These are phyloP conservation scores for Poecilia gillii DNA, from an alignment of 2,797 vertebrate species.

Conservation along the genomic window DNA sequence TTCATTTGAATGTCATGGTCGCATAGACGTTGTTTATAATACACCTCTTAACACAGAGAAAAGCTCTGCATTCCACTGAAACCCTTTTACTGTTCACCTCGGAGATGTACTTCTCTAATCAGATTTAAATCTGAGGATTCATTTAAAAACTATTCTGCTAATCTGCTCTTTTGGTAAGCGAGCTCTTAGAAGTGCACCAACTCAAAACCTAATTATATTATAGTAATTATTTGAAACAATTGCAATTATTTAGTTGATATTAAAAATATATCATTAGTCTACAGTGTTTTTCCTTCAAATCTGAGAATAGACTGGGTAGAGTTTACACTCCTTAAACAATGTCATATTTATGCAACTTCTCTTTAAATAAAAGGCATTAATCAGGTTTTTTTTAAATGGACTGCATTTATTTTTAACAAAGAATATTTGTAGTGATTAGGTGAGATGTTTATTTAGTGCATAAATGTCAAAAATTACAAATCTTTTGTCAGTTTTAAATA, in stretches of 20 bases:
- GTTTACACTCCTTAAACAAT: background rate
- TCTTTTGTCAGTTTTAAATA: background rate
- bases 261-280: background rate
- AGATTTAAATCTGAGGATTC: background rate
- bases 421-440: background rate
- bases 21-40: background rate
- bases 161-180: background rate
- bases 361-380: background rate
- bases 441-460: background rate
- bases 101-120: background rate
- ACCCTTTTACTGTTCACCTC: background rate
- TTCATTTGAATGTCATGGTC: background rate
- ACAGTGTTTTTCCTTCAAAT: background rate
- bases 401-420: background rate
- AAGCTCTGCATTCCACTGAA: background rate
- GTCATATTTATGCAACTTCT: background rate
- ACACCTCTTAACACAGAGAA: background rate
- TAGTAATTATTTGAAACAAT: background rate
- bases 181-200: background rate
- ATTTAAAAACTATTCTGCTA: background rate
- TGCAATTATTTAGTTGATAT: background rate
- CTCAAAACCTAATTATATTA: background rate
- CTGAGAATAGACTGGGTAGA: background rate
- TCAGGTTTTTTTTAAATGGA: background rate
- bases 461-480: background rate